Evolutionary conservation across 2,113 vertebrate genomes (phyloP).

Genomic region (Ancistrus triradiatus): DNA sequence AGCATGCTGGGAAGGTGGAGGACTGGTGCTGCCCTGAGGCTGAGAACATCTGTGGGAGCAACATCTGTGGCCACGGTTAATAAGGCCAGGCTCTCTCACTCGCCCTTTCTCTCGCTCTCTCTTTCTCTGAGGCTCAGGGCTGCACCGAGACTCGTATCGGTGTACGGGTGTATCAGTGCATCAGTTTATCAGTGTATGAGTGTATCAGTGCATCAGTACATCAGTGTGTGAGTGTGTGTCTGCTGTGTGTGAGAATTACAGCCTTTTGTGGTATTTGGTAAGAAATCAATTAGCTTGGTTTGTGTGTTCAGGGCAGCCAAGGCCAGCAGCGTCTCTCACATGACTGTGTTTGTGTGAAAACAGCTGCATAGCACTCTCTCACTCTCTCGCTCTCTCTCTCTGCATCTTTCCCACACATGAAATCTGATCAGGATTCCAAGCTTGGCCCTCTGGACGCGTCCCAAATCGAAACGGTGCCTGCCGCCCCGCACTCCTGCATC

Average conservation of each 20-base stretch:
- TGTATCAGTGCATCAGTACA: no score
- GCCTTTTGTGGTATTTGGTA: neutral
- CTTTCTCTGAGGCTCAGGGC: neutral
- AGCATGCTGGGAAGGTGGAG: conserved; percentile 29
- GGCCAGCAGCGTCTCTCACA: conserved; percentile 10
- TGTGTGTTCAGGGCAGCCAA: conserved; percentile 2
- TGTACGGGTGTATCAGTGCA: no score
- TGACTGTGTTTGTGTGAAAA: conserved; percentile 21
- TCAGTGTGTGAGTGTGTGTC: no score
- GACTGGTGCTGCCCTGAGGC: conserved; percentile 19
- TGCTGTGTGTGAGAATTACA: conserved; percentile 3
- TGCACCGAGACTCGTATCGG: neutral
- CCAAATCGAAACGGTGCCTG: conserved; percentile 8
- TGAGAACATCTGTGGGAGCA: conserved; percentile 24
- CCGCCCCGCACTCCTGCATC: conserved; percentile 13
- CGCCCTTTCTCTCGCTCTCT: neutral
- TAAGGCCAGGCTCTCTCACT: conserved; percentile 9
- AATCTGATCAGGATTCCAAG: conserved; percentile 31
- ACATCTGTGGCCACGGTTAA: conserved; percentile 28
- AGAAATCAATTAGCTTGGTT: neutral
- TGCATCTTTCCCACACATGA: conserved; percentile 19
- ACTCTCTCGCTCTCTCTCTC: conserved; percentile 5
- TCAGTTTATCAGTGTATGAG: no score
- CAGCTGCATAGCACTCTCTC: conserved; percentile 8
- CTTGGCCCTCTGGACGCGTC: conserved; percentile 4